Conservation (phyloP, 2,113 vertebrate genomes). For the Loxodonta africana region DNA sequence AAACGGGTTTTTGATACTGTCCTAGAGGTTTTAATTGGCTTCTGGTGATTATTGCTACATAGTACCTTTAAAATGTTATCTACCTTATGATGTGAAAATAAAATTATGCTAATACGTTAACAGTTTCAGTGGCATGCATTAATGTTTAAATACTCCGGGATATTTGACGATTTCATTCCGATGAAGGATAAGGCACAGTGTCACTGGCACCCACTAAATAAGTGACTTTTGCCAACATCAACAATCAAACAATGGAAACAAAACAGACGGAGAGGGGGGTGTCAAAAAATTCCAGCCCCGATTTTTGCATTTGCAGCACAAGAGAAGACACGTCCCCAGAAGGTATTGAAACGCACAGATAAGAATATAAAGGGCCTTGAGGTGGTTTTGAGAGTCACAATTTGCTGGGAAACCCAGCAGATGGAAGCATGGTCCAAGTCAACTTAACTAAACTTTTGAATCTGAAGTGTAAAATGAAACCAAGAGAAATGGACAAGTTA, state of each 20-base stretch:
- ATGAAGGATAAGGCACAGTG: constrained; percentile 38
- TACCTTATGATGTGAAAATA: constrained; percentile 55
- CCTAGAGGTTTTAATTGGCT: constrained; percentile 73
- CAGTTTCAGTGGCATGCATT: constrained; percentile 42
- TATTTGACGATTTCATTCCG: constrained; percentile 63
- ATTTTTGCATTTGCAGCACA: constrained; percentile 87
- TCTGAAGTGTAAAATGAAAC: constrained; percentile 46
- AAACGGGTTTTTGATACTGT: constrained; percentile 73
- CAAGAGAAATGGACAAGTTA: background rate
- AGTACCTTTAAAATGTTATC: constrained; percentile 61
- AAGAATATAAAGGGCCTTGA: constrained; percentile 82
- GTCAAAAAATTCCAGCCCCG: constrained; percentile 82
- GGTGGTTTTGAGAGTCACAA: constrained; percentile 80
- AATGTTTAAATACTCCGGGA: constrained; percentile 44
- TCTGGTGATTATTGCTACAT: constrained; percentile 34
- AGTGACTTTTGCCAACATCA: constrained; percentile 83
- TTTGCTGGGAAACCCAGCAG: constrained; percentile 76
- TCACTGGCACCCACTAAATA: constrained; percentile 78
- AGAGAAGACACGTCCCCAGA: constrained; percentile 74
- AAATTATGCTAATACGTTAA: constrained; percentile 33
- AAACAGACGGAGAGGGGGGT: constrained; percentile 80
- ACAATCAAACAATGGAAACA: constrained; percentile 86
- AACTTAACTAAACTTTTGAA: constrained; percentile 22
- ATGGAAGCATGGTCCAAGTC: constrained; percentile 65
- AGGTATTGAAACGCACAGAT: constrained; percentile 80